phyloP scores from a whole-genome alignment of 1,140 invertebrate species.

The Drosophila mojavensis region DNA sequence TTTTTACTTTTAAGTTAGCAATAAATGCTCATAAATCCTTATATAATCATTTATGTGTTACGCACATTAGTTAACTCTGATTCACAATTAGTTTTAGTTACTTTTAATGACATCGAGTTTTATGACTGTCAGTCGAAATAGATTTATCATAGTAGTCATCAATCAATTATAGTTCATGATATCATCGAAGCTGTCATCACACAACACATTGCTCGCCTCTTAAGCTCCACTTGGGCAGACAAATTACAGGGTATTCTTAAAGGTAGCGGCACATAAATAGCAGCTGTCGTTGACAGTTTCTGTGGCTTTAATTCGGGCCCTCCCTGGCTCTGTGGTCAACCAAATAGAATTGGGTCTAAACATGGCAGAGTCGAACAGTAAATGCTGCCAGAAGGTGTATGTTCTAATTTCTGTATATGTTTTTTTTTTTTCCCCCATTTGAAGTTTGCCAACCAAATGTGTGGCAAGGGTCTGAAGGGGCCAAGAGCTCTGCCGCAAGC shows the following conservation, averaged over 20 bases:
- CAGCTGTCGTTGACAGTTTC: constrained; percentile 45
- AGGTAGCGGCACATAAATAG: constrained; percentile 50
- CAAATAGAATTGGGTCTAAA: not conserved
- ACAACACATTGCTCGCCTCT: not conserved
- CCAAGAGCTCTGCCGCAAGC: constrained; percentile 1
- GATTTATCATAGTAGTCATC: no score
- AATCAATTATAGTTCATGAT: not conserved
- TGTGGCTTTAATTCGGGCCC: constrained; percentile 21
- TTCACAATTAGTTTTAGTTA: no score
- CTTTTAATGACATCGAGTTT: no score
- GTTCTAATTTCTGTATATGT: no score
- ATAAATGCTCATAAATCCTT: no score
- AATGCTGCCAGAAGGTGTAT: not conserved
- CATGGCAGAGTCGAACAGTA: not conserved
- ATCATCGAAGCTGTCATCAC: constrained; percentile 2
- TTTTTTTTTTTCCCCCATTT: not conserved
- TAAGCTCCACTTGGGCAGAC: not conserved
- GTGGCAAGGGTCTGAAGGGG: constrained; percentile 16
- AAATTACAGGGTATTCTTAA: constrained; percentile 28
- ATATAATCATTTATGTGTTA: no score
- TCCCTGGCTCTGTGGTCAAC: not conserved
- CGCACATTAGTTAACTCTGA: no score
- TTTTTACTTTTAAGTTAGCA: no score
- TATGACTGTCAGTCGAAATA: no score
- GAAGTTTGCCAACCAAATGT: constrained; percentile 7